Conservation (phyloP, 1,140 invertebrate species). For the Tenebrio molitor region DNA sequence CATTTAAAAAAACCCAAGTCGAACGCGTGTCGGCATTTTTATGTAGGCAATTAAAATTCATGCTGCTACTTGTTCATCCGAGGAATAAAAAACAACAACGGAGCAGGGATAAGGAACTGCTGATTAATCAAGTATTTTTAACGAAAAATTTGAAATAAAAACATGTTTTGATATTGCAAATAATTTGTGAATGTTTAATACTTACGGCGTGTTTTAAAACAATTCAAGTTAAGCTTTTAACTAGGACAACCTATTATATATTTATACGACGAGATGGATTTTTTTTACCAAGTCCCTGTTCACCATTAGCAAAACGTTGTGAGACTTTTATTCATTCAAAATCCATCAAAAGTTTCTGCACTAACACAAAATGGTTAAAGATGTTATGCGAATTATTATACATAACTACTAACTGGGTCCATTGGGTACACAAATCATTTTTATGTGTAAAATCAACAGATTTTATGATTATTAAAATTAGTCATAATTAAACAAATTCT, state of each 20-base stretch:
- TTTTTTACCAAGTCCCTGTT: background rate
- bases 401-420: no score
- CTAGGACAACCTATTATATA: background rate
- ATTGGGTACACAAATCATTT: no score
- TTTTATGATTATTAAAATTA: no score
- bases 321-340: background rate
- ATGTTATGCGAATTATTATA: no score
- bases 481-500: no score
- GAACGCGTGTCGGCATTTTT: slow-evolving; percentile 6
- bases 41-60: slow-evolving; percentile 20
- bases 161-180: background rate
- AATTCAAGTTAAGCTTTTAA: background rate
- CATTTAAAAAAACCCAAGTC: background rate
- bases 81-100: no score
- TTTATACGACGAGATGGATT: background rate
- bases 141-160: background rate
- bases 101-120: no score
- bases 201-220: no score
- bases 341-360: background rate
- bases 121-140: no score
- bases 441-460: no score
- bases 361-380: no score
- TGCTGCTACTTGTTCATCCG: no score
- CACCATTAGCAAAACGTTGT: background rate
- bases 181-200: background rate